phyloP scores from a whole-genome alignment of 2,888 invertebrate species.

The Conops quadrifasciatus region DNA sequence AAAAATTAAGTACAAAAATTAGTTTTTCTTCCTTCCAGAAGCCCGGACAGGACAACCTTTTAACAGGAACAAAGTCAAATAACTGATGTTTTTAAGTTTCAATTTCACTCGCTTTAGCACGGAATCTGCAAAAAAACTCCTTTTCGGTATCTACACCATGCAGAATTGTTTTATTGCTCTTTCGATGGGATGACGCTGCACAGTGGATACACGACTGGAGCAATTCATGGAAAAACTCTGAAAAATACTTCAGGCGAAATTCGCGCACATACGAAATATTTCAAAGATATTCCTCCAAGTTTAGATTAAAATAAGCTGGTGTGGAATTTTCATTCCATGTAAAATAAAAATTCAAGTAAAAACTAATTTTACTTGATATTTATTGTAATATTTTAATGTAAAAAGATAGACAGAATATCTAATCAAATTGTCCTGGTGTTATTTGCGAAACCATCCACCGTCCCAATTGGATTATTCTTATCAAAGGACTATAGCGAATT shows the following conservation, averaged over 20 bases:
- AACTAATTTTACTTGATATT: too few relatives aligned
- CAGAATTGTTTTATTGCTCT: conserved; percentile 35
- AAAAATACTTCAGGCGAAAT: neutral
- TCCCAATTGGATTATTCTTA: too few relatives aligned
- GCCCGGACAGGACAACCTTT: conserved; percentile 55
- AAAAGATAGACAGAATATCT: too few relatives aligned
- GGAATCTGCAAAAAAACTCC: conserved; percentile 26
- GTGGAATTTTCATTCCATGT: too few relatives aligned
- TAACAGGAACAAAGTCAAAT: conserved; percentile 61
- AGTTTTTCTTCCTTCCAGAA: conserved; percentile 12
- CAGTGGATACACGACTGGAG: conserved; percentile 7
- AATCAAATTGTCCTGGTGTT: too few relatives aligned
- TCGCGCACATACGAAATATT: neutral
- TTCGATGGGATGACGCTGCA: conserved; percentile 35
- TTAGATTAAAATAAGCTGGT: too few relatives aligned
- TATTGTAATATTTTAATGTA: too few relatives aligned
- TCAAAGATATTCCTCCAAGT: too few relatives aligned
- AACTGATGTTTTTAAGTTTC: conserved; percentile 49
- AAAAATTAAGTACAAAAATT: conserved; percentile 25
- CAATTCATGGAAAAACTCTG: neutral
- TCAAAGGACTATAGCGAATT: too few relatives aligned
- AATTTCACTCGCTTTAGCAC: conserved; percentile 7
- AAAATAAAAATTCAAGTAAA: too few relatives aligned
- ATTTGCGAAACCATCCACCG: too few relatives aligned
- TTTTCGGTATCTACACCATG: conserved; percentile 45